These are phyloP conservation scores for Crambe crambe DNA, from an alignment of 37 sponge, comb jelly and placozoan species.

Conservation along the genomic window DNA sequence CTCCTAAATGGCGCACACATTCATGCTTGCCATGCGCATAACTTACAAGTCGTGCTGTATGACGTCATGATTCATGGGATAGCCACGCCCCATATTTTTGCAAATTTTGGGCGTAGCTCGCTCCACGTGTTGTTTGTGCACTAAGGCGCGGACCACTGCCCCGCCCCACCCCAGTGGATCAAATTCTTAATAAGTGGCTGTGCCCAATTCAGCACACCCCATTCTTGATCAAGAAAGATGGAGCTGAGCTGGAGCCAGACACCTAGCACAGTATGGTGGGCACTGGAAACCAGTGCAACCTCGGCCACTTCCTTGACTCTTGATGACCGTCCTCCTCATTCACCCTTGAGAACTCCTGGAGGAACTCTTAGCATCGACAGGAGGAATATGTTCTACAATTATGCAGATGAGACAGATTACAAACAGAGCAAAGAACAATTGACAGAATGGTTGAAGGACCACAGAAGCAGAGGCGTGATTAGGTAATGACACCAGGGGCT, in stretches of 20 bases:
- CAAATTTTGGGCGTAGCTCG: no score
- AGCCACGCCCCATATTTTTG: no score
- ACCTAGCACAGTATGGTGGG: conserved; percentile 54
- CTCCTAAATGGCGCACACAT: no score
- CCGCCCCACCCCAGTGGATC: no score
- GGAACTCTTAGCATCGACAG: neutral
- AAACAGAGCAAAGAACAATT: conserved; percentile 48
- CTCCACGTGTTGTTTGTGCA: no score
- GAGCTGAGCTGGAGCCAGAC: conserved; percentile 63
- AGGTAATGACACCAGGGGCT: neutral
- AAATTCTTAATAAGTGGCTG: no score
- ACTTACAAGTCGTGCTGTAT: no score
- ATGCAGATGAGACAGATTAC: conserved; percentile 44
- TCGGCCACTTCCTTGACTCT: neutral
- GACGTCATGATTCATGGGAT: no score
- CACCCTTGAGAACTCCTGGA: neutral
- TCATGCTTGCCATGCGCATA: no score
- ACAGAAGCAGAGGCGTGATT: conserved; percentile 33
- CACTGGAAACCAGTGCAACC: conserved; percentile 18
- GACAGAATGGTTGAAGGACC: conserved; percentile 50
- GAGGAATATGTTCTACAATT: conserved; percentile 60
- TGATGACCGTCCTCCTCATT: neutral
- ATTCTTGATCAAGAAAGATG: no score
- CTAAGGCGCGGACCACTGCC: no score
- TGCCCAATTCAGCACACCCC: no score